Percentiles rank a stretch among this genome's conserved stretches.
These are phyloP conservation scores for Clinocottus analis DNA, from an alignment of 2,113 vertebrate genomes.

Conservation along the genomic window DNA sequence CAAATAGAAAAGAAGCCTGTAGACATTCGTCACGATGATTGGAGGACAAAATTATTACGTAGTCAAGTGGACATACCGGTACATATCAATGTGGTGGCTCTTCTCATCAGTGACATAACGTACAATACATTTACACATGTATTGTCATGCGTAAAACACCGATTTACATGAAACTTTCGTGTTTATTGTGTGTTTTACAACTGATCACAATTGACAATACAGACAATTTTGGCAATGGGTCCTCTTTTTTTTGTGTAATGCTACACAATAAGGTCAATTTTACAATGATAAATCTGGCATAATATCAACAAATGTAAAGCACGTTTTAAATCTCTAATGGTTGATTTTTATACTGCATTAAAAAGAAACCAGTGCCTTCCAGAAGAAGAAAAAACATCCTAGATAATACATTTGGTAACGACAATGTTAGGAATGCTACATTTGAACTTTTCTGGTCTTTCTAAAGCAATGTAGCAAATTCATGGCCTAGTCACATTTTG, in stretches of 20 bases:
- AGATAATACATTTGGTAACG: background rate
- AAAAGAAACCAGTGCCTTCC: background rate
- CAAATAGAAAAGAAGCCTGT: conserved; percentile 48
- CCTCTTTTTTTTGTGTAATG: background rate
- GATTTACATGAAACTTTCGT: background rate
- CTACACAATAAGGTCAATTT: background rate
- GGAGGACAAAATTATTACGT: conserved; percentile 21
- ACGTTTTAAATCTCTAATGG: background rate
- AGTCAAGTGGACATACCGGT: background rate
- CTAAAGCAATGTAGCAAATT: background rate
- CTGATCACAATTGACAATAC: background rate
- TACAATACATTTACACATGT: background rate
- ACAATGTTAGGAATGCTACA: background rate
- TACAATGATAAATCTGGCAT: background rate
- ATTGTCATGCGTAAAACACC: background rate
- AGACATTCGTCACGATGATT: conserved; percentile 29
- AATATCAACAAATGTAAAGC: background rate
- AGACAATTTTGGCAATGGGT: background rate
- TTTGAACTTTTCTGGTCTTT: background rate
- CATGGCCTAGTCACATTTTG: too few relatives aligned
- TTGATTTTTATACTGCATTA: background rate
- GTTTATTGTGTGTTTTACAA: background rate
- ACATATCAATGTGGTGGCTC: background rate
- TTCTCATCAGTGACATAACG: background rate
- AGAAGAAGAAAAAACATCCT: background rate